Evolutionary conservation across 2,888 invertebrate genomes (phyloP).

Genomic region (Drosophila colorata): DNA sequence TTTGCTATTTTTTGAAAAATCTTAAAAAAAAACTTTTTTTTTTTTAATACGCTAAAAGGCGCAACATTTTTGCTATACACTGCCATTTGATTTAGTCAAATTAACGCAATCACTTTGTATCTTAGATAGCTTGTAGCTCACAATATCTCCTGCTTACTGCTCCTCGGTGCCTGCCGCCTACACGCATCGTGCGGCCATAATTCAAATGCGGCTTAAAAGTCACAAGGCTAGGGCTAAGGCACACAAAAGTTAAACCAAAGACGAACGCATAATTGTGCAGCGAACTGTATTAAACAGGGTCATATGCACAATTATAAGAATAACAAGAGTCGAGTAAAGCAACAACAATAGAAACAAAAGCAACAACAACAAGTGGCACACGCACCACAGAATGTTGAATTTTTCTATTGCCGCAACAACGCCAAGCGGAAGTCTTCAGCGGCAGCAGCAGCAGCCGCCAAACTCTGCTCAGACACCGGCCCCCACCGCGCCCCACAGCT

Average conservation of each 20-base stretch:
- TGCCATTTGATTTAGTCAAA: slow-evolving; percentile 1
- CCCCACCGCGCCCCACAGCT: background rate
- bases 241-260: slow-evolving; percentile 36
- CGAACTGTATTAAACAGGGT: slow-evolving; percentile 80
- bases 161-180: no score
- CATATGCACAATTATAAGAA: slow-evolving; percentile 80
- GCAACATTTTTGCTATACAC: no score
- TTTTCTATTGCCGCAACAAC: slow-evolving; percentile 31
- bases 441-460: slow-evolving; percentile 34
- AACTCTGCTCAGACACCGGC: background rate
- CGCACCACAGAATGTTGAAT: slow-evolving; percentile 34
- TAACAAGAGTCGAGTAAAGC: slow-evolving; percentile 42
- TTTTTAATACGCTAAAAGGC: no score
- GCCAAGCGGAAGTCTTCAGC: slow-evolving; percentile 57
- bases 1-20: no score
- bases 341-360: slow-evolving; percentile 6
- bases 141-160: background rate
- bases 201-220: slow-evolving; percentile 47
- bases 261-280: slow-evolving; percentile 67
- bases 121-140: background rate
- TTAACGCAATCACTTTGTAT: background rate
- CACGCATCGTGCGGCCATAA: slow-evolving; percentile 22
- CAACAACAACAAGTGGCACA: slow-evolving; percentile 26
- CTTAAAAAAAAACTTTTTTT: no score
- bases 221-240: slow-evolving; percentile 35